A percentile compares a stretch with the other conserved stretches of the same genome.
Conservation (phyloP, 1,140 invertebrate species). For the Bombus superbus region DNA sequence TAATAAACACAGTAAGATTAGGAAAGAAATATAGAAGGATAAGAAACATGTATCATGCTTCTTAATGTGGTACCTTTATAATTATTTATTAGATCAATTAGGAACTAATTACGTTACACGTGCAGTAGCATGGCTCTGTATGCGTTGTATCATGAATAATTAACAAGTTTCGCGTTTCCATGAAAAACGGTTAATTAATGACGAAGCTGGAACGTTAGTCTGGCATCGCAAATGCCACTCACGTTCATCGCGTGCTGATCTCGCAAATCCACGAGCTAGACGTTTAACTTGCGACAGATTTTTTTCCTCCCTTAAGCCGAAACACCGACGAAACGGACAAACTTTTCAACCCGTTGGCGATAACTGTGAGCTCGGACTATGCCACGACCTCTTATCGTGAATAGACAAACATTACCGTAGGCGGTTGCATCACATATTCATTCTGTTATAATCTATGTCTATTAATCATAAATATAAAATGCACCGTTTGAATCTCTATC, state of each 20-base stretch:
- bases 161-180: constrained; percentile 23
- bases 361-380: constrained; percentile 35
- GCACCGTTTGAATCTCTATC: background rate
- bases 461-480: background rate
- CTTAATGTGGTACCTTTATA: constrained; percentile 9
- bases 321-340: constrained; percentile 43
- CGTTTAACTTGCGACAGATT: constrained; percentile 52
- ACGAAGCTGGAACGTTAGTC: constrained; percentile 46
- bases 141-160: constrained; percentile 50
- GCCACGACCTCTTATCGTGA: constrained; percentile 25
- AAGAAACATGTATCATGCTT: background rate
- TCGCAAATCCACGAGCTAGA: constrained; percentile 32
- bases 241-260: constrained; percentile 39
- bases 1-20: background rate
- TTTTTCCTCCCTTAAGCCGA: constrained; percentile 41
- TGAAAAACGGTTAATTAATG: constrained; percentile 63
- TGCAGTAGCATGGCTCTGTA: constrained; percentile 3
- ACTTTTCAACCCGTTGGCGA: constrained; percentile 47
- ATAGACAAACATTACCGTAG: constrained; percentile 20
- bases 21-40: background rate
- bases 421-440: constrained; percentile 24
- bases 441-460: background rate
- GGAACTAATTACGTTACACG: constrained; percentile 55
- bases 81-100: constrained; percentile 51
- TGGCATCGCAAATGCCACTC: constrained; percentile 31